phyloP scores from a whole-genome alignment of 2,797 vertebrate species.

The Sardinella longiceps region DNA sequence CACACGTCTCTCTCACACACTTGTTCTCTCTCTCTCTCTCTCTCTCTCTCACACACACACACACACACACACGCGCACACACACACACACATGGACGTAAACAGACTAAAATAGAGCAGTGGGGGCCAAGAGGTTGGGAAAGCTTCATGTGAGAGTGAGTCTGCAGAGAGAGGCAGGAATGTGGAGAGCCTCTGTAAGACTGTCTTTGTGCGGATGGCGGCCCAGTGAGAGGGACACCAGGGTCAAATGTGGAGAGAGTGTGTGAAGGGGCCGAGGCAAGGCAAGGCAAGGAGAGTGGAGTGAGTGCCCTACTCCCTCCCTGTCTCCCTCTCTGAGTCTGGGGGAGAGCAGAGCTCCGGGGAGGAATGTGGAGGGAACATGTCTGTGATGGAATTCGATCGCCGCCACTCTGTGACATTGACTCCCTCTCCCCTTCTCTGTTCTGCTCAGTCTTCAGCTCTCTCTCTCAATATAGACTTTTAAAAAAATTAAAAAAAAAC shows the following conservation, averaged over 20 bases:
- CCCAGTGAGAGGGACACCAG: conserved; percentile 49
- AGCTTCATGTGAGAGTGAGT: conserved; percentile 52
- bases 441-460: background rate
- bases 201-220: conserved; percentile 53
- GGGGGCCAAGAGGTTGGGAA: conserved; percentile 36
- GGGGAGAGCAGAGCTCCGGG: conserved; percentile 22
- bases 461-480: background rate
- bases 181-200: conserved; percentile 59
- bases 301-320: background rate
- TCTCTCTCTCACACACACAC: conserved; percentile 24
- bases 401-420: conserved; percentile 63
- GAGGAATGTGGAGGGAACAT: conserved; percentile 43
- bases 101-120: conserved; percentile 28
- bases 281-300: too few species aligned
- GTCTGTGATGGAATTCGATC: conserved; percentile 41
- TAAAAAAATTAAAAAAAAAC: background rate
- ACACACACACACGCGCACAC: background rate
- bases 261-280: conserved; percentile 54
- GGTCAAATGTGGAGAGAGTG: conserved; percentile 64
- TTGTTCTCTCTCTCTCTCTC: background rate
- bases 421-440: background rate
- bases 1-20: conserved; percentile 18
- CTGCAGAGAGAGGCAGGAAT: conserved; percentile 59
- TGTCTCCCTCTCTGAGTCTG: conserved; percentile 31
- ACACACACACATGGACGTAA: background rate